These are phyloP conservation scores for Germaria angustata DNA, from an alignment of 2,888 invertebrate genomes.

Conservation along the genomic window DNA sequence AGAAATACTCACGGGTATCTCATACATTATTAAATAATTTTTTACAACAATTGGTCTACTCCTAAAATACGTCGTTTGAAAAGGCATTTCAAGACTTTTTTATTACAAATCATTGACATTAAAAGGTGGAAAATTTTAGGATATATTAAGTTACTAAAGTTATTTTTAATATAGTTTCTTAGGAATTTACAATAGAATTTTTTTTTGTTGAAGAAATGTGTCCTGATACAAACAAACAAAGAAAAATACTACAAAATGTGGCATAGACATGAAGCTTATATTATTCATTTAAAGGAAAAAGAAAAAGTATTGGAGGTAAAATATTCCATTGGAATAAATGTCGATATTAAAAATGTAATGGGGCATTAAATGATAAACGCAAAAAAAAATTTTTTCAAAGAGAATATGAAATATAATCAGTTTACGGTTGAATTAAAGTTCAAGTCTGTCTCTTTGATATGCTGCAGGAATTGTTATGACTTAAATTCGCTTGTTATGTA, in stretches of 20 bases:
- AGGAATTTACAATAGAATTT: background rate
- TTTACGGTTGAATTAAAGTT: no score
- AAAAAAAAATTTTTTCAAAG: no score
- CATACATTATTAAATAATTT: background rate
- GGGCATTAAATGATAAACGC: background rate
- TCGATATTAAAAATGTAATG: background rate
- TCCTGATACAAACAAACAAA: no score
- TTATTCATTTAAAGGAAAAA: no score
- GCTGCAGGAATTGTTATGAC: no score
- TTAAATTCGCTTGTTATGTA: no score
- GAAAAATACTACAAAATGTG: no score
- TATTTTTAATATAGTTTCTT: background rate
- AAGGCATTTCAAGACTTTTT: background rate
- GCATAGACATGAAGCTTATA: no score
- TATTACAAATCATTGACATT: background rate
- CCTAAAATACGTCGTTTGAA: background rate
- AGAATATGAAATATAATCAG: no score
- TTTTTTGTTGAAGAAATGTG: no score
- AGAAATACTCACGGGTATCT: background rate
- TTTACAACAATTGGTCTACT: background rate
- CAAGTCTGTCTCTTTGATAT: no score
- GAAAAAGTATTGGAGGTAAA: background rate
- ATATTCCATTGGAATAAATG: background rate
- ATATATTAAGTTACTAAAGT: background rate
- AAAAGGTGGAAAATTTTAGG: background rate